These are phyloP conservation scores for Caenorhabditis sulstoni DNA, from an alignment of 2,888 invertebrate genomes.

Conservation along the genomic window DNA sequence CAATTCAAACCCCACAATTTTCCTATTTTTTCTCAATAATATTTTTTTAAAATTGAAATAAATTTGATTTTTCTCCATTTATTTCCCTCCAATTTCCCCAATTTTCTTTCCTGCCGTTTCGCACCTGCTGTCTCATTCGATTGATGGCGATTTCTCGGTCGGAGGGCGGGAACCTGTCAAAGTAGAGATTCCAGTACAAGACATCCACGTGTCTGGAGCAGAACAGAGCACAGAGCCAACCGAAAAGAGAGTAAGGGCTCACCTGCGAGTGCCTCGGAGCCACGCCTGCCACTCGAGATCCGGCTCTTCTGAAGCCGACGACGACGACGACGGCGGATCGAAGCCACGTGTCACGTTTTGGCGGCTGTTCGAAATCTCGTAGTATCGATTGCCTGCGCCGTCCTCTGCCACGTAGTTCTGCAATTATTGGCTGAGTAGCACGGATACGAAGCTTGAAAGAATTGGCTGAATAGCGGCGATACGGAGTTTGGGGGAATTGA, in stretches of 20 bases:
- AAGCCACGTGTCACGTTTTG: slow-evolving; percentile 69
- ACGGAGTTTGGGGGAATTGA: too few relatives aligned
- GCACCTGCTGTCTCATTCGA: slow-evolving; percentile 72
- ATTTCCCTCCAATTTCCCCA: too few relatives aligned
- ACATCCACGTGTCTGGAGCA: slow-evolving; percentile 38
- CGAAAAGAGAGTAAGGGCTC: neutral
- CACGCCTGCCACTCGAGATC: slow-evolving; percentile 78
- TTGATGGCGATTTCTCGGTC: slow-evolving; percentile 77
- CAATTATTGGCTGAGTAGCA: too few relatives aligned
- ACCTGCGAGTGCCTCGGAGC: slow-evolving; percentile 74
- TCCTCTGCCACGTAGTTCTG: slow-evolving; percentile 76
- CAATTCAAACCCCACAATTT: too few relatives aligned
- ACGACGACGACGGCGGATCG: slow-evolving; percentile 65
- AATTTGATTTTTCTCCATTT: too few relatives aligned
- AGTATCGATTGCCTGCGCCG: slow-evolving; percentile 73
- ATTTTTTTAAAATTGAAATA: too few relatives aligned
- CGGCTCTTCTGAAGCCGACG: slow-evolving; percentile 58
- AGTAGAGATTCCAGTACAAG: slow-evolving; percentile 44
- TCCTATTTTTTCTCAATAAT: too few relatives aligned
- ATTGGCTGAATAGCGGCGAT: too few relatives aligned
- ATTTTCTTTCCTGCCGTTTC: neutral
- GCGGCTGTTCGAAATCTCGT: slow-evolving; percentile 71
- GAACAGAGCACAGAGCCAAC: neutral
- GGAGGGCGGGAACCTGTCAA: slow-evolving; percentile 75
- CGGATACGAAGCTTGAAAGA: too few relatives aligned